A percentile compares a stretch with the other conserved stretches of the same genome.
Evolutionary conservation across 2,888 invertebrate species (phyloP).

Genomic region (Empis stercorea): DNA sequence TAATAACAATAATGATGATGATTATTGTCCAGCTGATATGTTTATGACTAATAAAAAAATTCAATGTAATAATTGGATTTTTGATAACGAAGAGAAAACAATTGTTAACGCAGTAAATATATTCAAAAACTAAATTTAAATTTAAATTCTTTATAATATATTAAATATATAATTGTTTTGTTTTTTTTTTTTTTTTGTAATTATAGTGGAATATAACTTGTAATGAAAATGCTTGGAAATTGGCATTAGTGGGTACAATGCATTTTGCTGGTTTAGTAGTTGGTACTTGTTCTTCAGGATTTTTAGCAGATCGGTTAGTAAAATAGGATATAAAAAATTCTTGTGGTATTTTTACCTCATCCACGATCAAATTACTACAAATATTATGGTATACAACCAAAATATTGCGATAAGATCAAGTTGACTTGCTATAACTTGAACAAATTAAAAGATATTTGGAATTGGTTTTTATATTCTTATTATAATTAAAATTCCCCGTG

Average conservation of each 20-base stretch:
- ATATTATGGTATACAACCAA: too few relatives aligned
- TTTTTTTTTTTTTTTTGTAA: too few relatives aligned
- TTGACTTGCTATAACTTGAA: too few relatives aligned
- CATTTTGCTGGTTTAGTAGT: slow-evolving; percentile 50
- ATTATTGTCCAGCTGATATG: slow-evolving; percentile 26
- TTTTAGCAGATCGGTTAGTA: slow-evolving; percentile 48
- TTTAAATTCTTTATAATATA: background rate
- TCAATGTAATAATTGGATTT: slow-evolving; percentile 41
- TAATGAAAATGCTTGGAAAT: slow-evolving; percentile 45
- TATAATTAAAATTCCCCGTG: too few relatives aligned
- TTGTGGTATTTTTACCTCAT: too few relatives aligned
- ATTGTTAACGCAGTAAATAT: slow-evolving; percentile 43
- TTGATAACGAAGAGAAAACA: slow-evolving; percentile 38
- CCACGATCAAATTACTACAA: too few relatives aligned
- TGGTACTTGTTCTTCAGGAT: slow-evolving; percentile 45
- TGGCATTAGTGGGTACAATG: slow-evolving; percentile 46
- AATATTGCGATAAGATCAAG: too few relatives aligned
- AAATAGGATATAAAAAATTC: too few relatives aligned
- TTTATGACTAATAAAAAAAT: slow-evolving; percentile 30
- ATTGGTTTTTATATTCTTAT: too few relatives aligned
- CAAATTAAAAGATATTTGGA: too few relatives aligned
- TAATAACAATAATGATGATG: background rate
- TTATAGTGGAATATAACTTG: slow-evolving; percentile 47
- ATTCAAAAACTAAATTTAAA: background rate
- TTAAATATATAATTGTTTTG: background rate